Evolutionary conservation across 1,140 invertebrate species (phyloP), one percentile per base, ranked within the genome.

Genomic region (Conus ventricosus): DNA sequence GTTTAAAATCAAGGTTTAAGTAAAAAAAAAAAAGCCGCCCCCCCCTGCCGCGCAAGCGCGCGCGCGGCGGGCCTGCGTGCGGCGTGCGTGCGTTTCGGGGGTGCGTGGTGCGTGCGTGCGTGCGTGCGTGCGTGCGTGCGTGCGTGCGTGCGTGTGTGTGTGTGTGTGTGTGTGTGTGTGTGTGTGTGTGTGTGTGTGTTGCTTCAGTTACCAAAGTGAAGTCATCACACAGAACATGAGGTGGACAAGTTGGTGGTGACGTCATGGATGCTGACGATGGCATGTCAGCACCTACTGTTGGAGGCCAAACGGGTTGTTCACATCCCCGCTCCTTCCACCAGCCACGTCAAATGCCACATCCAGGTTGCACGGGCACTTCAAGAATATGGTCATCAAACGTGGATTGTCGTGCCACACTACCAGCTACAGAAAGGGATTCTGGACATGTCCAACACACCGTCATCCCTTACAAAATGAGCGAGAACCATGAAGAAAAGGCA

Each of bases 341-440:
- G 87, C n/a, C 84, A 88, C 78, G 55, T 51, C 53, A 60, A 51
- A 7, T 81, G 39, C 39, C 88, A 86, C 57, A 83, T 27, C 84
- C 81, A 89, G 60, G 85, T 90, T 0, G 90, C 84, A 51, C 81
- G 81, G 3, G 25, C 85, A 4, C 71, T 90, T 15, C 60, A 57
- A 2, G 27, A 71, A 8, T 83, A 67, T 15, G 85, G 85, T 57
- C 88, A 90, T 60, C 54, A 87, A 11, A 76, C 81, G 6, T 90
- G 86, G 81, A 11, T 89, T 5, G 20, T 51, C 3, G 76, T 88
- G 13, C 67, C 88, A 6, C 13, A 87, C 55, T 71, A 84, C 39
- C n/a, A 85, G 13, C 39, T 54, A 4, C 60, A 54, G 4, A 85
- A 78, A 39, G 80, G 84, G 17, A 15, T 86, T 8, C 84, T 85